Percentiles rank a stretch among this genome's conserved stretches.
phyloP scores from a whole-genome alignment of 92 coral and sea anemone species.

The Anthopleura xanthogrammica region DNA sequence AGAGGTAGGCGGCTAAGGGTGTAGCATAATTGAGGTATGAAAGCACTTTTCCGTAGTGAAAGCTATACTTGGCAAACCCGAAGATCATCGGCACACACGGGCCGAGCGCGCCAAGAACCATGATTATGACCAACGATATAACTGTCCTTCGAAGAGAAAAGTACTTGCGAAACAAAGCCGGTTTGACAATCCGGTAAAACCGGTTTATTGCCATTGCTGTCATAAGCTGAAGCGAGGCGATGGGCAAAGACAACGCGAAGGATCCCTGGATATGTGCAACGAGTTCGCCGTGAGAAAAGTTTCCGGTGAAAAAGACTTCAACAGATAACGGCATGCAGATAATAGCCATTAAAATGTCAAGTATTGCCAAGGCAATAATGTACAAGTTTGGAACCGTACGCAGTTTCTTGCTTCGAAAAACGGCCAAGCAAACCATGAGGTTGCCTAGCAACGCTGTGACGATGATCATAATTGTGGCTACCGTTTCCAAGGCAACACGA shows the following conservation, averaged over 20 bases:
- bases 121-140: slow-evolving; percentile 5
- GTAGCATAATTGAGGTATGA: slow-evolving; percentile 33
- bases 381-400: slow-evolving; percentile 38
- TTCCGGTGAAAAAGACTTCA: slow-evolving; percentile 23
- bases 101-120: slow-evolving; percentile 25
- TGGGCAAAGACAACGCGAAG: slow-evolving; percentile 31
- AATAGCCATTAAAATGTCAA: slow-evolving; percentile 39
- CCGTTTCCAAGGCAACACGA: slow-evolving; percentile 29
- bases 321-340: slow-evolving; percentile 40
- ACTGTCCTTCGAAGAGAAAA: slow-evolving; percentile 17
- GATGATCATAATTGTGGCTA: neutral
- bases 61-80: slow-evolving; percentile 26
- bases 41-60: slow-evolving; percentile 47
- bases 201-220: slow-evolving; percentile 52
- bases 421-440: slow-evolving; percentile 49
- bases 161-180: slow-evolving; percentile 11
- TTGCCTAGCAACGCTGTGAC: slow-evolving; percentile 43
- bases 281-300: slow-evolving; percentile 16
- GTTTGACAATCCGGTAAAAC: slow-evolving; percentile 42
- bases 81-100: slow-evolving; percentile 18
- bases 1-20: slow-evolving; percentile 17
- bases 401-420: slow-evolving; percentile 26
- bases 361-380: slow-evolving; percentile 37
- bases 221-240: slow-evolving; percentile 50
- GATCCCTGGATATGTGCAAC: slow-evolving; percentile 46